Evolutionary conservation across 2,888 invertebrate genomes (phyloP), one percentile per base, ranked within the genome.

Genomic region (Drosophila neoperkinsi): DNA sequence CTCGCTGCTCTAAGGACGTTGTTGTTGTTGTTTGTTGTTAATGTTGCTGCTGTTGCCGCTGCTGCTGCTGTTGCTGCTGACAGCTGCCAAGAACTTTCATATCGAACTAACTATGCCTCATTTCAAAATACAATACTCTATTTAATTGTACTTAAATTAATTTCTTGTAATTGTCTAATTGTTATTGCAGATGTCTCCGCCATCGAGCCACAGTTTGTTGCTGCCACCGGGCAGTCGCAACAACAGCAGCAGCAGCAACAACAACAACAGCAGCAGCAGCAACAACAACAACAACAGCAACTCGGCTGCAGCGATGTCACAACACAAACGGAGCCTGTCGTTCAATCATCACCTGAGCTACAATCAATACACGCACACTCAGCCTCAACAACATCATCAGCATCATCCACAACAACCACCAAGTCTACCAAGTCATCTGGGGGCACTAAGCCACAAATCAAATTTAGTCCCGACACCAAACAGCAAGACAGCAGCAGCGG

Each of bases 301-400:
- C 69, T 56, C 89, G 73, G 52, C 73, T 59, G 73, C 77, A 80
- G 75, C 84, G 74, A 69, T 94, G 94, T 95, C 94, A 93, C 95
- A 94, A 94, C 95, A 95, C 94, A 96, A 94, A 95, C 94, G 94
- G 94, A 95, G 94, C 94, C 95, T 94, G 88, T 95, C 95, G 92
- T 95, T 95, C 94, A 95, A 95, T 94, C 95, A 95, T 93, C 95
- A 95, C 93, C 95, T 95, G 94, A 95, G 95, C 93, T 95, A 95
- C 94, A 95, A 95, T 91, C 95, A 95, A 92, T 95, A 95, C 92
- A 92, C 91, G 84, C 92, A 92, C 92, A 93, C 91, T 91, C 93
- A 90, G 91, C 93, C 91, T 92, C 93, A 88, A 92, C 95, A 94
- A 93, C 95, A 94, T 94, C 94, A 94, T 91, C 95, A 94, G 89